Evolutionary conservation across 1,140 invertebrate genomes (phyloP).

Genomic region (Nasonia giraulti): DNA sequence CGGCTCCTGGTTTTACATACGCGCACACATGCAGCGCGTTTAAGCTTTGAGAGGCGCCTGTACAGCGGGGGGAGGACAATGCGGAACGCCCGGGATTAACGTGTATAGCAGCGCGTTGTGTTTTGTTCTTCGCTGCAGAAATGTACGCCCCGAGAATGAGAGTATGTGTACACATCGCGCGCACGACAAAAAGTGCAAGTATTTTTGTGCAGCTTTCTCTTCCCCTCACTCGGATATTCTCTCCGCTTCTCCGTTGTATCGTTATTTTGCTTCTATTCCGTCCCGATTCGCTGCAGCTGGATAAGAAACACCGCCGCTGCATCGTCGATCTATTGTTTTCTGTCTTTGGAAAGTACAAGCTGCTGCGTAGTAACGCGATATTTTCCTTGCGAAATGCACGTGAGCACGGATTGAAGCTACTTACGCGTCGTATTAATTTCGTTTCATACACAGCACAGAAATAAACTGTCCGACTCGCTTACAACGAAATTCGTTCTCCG

Average conservation of each 20-base stretch:
- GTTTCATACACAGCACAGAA: too few relatives aligned
- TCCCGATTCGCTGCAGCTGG: conserved; percentile 3
- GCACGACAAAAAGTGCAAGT: not conserved
- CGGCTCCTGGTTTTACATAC: not conserved
- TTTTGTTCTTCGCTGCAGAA: not conserved
- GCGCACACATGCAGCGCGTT: not conserved
- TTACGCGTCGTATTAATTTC: too few relatives aligned
- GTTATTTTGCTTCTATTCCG: conserved; percentile 11
- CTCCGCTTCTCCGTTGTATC: not conserved
- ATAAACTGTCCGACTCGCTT: too few relatives aligned
- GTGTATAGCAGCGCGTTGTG: not conserved
- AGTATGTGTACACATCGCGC: not conserved
- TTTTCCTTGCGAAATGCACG: not conserved
- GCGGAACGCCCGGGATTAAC: conserved; percentile 16
- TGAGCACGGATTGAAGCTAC: not conserved
- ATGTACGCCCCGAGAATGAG: not conserved
- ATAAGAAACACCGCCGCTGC: not conserved
- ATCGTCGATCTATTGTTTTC: not conserved
- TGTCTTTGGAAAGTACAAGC: not conserved
- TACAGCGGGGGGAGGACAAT: not conserved
- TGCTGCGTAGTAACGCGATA: not conserved
- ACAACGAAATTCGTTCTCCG: too few relatives aligned
- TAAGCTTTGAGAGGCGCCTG: not conserved
- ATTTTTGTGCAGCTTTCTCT: not conserved
- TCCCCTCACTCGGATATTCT: not conserved